Percentiles rank a stretch among this genome's conserved stretches.
Evolutionary conservation across 2,797 vertebrate genomes (phyloP).

Genomic region (Alauda arvensis): DNA sequence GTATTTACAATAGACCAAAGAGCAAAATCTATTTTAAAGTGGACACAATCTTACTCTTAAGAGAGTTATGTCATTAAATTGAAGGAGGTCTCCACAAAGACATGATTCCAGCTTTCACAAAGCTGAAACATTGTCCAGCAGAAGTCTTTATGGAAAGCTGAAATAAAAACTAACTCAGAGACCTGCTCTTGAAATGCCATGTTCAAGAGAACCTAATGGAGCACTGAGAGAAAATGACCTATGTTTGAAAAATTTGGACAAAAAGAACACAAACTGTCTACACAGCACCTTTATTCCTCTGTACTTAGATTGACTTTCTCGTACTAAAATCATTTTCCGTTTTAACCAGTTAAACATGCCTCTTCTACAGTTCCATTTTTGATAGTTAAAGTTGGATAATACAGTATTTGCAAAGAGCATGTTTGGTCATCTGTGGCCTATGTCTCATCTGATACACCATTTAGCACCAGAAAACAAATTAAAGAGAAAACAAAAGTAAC

Average conservation of each 20-base stretch:
- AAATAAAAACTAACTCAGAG: slow-evolving; percentile 43
- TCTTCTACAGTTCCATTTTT: slow-evolving; percentile 86
- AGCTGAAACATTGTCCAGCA: slow-evolving; percentile 42
- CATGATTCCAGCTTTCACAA: slow-evolving; percentile 59
- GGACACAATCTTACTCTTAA: slow-evolving; percentile 68
- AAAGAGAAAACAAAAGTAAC: slow-evolving; percentile 76
- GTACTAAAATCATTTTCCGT: slow-evolving; percentile 89
- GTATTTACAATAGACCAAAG: slow-evolving; percentile 98
- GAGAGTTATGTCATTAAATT: slow-evolving; percentile 42
- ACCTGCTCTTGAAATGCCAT: slow-evolving; percentile 53
- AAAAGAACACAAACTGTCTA: slow-evolving; percentile 54
- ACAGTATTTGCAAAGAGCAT: slow-evolving; percentile 82
- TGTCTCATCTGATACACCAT: slow-evolving; percentile 75
- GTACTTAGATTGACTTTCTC: slow-evolving; percentile 77
- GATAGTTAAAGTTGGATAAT: slow-evolving; percentile 83
- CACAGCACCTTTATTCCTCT: slow-evolving; percentile 80
- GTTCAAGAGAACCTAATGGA: slow-evolving; percentile 42
- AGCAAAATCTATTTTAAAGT: slow-evolving; percentile 84
- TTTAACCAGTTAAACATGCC: slow-evolving; percentile 82
- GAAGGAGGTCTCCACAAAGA: slow-evolving; percentile 48
- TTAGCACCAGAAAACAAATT: slow-evolving; percentile 78
- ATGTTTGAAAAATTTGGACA: slow-evolving; percentile 41
- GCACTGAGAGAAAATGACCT: slow-evolving; percentile 39
- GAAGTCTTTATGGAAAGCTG: slow-evolving; percentile 50
- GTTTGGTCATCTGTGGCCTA: slow-evolving; percentile 78